phyloP scores from a whole-genome alignment of 2,888 invertebrate species.

The Dendrolimus houi region DNA sequence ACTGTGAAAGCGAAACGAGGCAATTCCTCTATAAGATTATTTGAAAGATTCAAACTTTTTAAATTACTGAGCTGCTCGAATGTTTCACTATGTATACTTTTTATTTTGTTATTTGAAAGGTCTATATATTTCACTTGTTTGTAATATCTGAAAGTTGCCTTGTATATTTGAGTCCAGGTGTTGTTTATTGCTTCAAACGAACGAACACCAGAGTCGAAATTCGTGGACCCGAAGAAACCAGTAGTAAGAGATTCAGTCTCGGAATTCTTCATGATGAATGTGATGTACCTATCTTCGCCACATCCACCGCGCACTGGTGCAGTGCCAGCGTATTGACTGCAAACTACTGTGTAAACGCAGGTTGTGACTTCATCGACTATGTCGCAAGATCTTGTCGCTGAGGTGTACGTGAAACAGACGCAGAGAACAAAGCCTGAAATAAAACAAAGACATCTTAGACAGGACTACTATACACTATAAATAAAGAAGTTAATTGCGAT shows the following conservation, averaged over 20 bases:
- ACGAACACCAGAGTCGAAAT: constrained; percentile 53
- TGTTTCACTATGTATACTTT: constrained; percentile 29
- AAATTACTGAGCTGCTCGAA: constrained; percentile 32
- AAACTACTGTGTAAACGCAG: constrained; percentile 42
- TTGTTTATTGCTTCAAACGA: constrained; percentile 31
- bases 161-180: constrained; percentile 33
- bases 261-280: constrained; percentile 34
- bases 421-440: constrained; percentile 22
- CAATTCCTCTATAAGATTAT: constrained; percentile 34
- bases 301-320: constrained; percentile 27
- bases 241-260: constrained; percentile 20
- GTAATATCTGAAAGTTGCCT: constrained; percentile 40
- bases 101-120: constrained; percentile 37
- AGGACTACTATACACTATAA: too few species aligned
- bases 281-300: constrained; percentile 28
- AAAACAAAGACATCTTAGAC: too few species aligned
- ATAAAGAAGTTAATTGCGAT: too few species aligned
- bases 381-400: constrained; percentile 23
- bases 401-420: constrained; percentile 7
- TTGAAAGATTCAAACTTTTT: constrained; percentile 38
- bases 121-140: constrained; percentile 29
- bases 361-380: constrained; percentile 12
- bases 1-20: constrained; percentile 27
- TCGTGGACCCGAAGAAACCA: constrained; percentile 50
- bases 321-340: constrained; percentile 28